These are phyloP conservation scores for Ictalurus punctatus DNA, from an alignment of 2,113 vertebrate species.

Conservation along the genomic window DNA sequence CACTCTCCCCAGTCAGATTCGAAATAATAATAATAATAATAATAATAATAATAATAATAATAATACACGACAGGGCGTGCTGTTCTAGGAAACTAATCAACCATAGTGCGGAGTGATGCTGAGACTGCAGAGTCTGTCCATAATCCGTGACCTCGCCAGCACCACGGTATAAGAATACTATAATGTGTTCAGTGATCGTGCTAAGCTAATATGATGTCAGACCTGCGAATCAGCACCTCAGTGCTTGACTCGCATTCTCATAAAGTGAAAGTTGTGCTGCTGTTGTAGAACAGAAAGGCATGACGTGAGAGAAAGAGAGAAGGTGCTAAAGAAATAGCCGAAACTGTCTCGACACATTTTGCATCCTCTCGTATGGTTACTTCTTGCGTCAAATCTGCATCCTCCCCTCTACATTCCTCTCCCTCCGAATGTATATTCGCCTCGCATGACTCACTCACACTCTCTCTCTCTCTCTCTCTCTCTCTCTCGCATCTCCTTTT, in stretches of 20 bases:
- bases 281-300: not conserved
- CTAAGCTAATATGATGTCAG: not conserved
- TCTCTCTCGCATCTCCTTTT: not conserved
- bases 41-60: not conserved
- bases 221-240: not conserved
- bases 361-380: constrained; percentile 48
- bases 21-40: too few species aligned
- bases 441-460: not conserved
- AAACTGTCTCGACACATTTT: constrained; percentile 50
- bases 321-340: constrained; percentile 41
- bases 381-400: constrained; percentile 26
- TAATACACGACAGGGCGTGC: not conserved
- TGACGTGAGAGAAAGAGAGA: not conserved
- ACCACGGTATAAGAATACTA: not conserved
- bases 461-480: not conserved
- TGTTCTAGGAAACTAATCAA: not conserved
- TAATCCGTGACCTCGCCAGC: not conserved
- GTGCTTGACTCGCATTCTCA: not conserved
- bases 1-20: not conserved
- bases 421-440: not conserved
- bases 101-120: not conserved
- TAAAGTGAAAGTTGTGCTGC: not conserved
- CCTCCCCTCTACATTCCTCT: not conserved
- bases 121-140: not conserved
- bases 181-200: not conserved